phyloP scores from a whole-genome alignment of 92 coral and sea anemone species.

The Parazoanthus swiftii region DNA sequence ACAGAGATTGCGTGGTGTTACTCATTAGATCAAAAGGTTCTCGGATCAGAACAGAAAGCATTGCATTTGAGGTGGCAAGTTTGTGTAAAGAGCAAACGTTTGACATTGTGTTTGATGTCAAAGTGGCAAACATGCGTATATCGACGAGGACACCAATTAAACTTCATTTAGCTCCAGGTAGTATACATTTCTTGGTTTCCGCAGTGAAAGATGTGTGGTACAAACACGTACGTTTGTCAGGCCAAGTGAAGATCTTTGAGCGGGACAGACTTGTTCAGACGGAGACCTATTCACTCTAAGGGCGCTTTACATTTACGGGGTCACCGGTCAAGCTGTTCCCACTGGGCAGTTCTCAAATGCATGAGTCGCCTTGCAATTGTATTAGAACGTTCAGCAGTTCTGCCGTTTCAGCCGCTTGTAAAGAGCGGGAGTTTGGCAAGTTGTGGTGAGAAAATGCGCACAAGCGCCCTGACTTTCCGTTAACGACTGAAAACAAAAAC shows the following conservation, averaged over 20 bases:
- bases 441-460: too few species aligned
- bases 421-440: too few species aligned
- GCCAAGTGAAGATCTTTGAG: background rate
- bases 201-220: conserved; percentile 18
- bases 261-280: background rate
- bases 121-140: background rate
- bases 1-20: conserved; percentile 5
- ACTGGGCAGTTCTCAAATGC: too few species aligned
- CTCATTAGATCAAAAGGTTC: conserved; percentile 12
- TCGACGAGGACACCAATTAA: background rate
- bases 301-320: background rate
- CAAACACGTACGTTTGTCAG: background rate
- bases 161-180: conserved; percentile 3
- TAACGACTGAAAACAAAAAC: too few species aligned
- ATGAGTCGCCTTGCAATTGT: too few species aligned
- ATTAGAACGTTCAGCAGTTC: too few species aligned
- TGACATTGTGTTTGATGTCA: background rate
- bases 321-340: too few species aligned
- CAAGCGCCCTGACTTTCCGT: too few species aligned
- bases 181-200: background rate
- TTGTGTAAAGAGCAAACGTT: background rate
- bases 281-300: background rate
- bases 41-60: background rate
- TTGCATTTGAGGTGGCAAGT: conserved; percentile 14
- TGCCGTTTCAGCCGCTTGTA: too few species aligned